phyloP scores from a whole-genome alignment of 1,140 invertebrate genomes.

The Periplaneta americana region DNA sequence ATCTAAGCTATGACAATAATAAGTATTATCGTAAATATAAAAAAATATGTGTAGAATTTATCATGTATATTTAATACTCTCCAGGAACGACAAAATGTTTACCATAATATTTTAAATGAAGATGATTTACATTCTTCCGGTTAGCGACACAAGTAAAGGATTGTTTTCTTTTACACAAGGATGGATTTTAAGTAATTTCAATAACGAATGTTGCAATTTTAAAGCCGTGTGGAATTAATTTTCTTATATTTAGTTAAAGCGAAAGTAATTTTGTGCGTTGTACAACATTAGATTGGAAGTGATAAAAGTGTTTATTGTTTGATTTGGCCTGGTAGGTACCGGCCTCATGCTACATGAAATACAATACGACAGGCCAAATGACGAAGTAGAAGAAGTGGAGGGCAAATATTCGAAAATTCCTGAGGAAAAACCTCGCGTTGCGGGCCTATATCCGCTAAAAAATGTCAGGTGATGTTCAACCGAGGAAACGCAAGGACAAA shows the following conservation, averaged over 20 bases:
- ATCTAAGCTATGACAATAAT: neutral
- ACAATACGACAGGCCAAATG: neutral
- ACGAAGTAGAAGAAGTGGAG: neutral
- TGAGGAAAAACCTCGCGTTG: neutral
- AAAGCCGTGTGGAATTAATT: no score
- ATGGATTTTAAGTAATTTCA: neutral
- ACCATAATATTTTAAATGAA: neutral
- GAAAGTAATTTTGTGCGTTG: neutral
- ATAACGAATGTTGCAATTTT: no score
- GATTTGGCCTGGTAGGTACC: neutral
- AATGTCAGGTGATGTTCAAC: constrained; percentile 68
- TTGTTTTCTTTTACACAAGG: neutral
- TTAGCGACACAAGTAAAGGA: neutral
- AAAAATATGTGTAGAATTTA: no score
- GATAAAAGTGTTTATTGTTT: neutral
- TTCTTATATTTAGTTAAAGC: no score
- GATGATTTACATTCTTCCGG: neutral
- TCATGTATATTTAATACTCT: neutral
- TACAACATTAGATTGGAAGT: neutral
- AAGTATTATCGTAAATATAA: neutral
- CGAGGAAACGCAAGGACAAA: constrained; percentile 65
- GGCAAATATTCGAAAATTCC: neutral
- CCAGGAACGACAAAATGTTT: neutral
- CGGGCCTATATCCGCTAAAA: neutral
- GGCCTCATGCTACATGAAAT: neutral